Percentiles rank a stretch among this genome's conserved stretches.
phyloP scores from a whole-genome alignment of 2,113 vertebrate genomes.

The Bubalus kerabau region DNA sequence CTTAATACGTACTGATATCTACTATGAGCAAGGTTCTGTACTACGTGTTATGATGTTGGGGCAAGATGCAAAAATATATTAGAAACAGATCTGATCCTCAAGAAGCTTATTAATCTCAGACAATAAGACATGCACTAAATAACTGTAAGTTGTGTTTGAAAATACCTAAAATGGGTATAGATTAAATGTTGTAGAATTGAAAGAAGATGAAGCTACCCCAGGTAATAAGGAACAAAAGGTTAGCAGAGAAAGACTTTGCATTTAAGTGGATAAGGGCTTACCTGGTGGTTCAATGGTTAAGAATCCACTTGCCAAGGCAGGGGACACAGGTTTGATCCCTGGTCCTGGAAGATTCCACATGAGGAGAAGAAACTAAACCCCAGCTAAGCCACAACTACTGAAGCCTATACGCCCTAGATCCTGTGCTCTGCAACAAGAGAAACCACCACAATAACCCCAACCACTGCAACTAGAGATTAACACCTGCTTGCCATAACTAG shows the following conservation, averaged over 20 bases:
- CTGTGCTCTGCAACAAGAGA: neutral
- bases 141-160: neutral
- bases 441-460: neutral
- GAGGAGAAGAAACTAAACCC: neutral
- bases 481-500: neutral
- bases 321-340: neutral
- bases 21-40: neutral
- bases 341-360: neutral
- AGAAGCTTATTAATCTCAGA: slow-evolving; percentile 2
- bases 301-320: neutral
- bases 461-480: neutral
- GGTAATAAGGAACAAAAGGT: neutral
- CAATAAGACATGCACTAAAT: neutral
- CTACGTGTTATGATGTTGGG: neutral
- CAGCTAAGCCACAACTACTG: neutral
- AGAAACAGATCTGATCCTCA: neutral
- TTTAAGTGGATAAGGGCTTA: neutral
- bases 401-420: neutral
- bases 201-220: neutral
- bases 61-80: neutral
- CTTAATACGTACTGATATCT: neutral
- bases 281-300: neutral
- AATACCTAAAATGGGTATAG: neutral
- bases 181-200: neutral
- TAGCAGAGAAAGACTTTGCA: neutral